phyloP scores from a whole-genome alignment of 2,113 vertebrate genomes.

The Haemorhous mexicanus region DNA sequence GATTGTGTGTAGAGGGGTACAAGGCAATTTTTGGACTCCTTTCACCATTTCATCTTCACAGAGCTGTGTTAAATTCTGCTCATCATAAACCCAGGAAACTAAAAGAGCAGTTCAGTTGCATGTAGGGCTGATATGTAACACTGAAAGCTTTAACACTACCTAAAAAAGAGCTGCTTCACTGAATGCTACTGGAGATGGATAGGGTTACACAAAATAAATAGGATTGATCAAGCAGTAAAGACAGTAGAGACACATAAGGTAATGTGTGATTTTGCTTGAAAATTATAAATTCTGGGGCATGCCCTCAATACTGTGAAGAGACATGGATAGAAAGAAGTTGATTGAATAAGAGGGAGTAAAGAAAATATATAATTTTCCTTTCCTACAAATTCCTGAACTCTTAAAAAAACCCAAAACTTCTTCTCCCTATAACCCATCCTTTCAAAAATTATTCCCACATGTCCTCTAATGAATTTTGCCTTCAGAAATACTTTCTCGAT shows the following conservation, averaged over 20 bases:
- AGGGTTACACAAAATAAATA: not conserved
- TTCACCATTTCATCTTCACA: not conserved
- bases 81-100: not conserved
- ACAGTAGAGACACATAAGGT: not conserved
- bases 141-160: not conserved
- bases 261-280: not conserved
- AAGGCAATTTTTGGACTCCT: not conserved
- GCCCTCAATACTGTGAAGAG: not conserved
- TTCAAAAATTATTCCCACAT: not conserved
- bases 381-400: not conserved
- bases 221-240: not conserved
- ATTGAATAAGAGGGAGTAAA: not conserved
- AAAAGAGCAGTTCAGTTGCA: not conserved
- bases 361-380: not conserved
- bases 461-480: not conserved
- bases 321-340: not conserved
- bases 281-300: not conserved
- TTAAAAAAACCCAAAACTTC: not conserved
- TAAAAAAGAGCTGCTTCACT: not conserved
- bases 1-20: not conserved
- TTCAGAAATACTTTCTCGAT: not conserved
- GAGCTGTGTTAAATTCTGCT: not conserved
- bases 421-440: not conserved
- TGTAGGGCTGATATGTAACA: not conserved
- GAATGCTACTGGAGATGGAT: not conserved